phyloP scores from a whole-genome alignment of 2,113 vertebrate genomes.

The Odontophorus gujanensis region DNA sequence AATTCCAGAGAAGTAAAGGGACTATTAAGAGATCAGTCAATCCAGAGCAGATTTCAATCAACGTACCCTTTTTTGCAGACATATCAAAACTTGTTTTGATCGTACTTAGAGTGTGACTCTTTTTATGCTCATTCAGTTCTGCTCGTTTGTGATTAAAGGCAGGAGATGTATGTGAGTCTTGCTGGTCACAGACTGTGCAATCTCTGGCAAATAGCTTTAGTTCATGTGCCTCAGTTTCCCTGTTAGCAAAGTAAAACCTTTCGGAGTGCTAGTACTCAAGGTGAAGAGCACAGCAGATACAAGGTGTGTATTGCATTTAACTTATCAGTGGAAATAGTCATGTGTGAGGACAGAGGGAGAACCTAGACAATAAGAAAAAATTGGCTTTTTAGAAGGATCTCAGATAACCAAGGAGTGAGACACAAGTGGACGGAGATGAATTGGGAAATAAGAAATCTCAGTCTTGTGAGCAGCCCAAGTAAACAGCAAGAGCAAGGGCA shows the following conservation, averaged over 20 bases:
- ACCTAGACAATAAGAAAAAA: not conserved
- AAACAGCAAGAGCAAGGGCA: not conserved
- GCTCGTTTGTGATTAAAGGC: not conserved
- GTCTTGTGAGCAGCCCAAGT: not conserved
- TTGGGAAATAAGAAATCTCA: not conserved
- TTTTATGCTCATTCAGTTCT: not conserved
- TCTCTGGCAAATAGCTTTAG: not conserved
- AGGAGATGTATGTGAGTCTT: not conserved
- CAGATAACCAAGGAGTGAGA: not conserved
- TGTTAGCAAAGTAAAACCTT: not conserved
- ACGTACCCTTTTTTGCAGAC: not conserved
- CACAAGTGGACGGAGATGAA: not conserved
- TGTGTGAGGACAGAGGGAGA: not conserved
- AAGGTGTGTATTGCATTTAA: not conserved
- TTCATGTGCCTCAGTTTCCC: not conserved
- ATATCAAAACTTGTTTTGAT: constrained; percentile 22
- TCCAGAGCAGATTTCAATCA: not conserved
- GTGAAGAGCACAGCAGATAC: not conserved
- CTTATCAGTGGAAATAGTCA: not conserved
- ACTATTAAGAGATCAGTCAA: constrained; percentile 7
- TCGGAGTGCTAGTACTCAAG: not conserved
- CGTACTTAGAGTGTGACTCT: not conserved
- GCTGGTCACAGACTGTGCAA: not conserved
- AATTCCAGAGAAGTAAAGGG: not conserved
- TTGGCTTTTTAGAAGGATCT: not conserved